Evolutionary conservation across 2,888 invertebrate genomes (phyloP).

Genomic region (Automeris io): DNA sequence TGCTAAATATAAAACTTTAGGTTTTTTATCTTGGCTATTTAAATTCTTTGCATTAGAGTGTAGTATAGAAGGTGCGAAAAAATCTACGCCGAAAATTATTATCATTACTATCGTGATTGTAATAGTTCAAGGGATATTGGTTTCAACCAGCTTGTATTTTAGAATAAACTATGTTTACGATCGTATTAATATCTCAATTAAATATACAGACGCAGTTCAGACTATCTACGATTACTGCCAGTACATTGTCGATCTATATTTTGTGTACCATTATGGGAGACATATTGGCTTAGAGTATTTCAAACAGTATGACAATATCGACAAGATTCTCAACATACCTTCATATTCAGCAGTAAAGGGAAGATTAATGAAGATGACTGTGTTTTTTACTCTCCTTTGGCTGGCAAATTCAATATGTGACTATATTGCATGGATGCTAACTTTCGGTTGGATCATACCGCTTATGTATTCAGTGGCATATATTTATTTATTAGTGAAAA

Average conservation of each 20-base stretch:
- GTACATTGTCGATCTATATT: conserved; percentile 46
- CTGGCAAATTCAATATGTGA: conserved; percentile 31
- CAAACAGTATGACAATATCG: conserved; percentile 42
- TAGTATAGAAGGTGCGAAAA: conserved; percentile 11
- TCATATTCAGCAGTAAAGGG: conserved; percentile 27
- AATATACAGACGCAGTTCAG: conserved; percentile 43
- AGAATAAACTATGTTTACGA: conserved; percentile 33
- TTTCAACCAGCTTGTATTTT: conserved; percentile 31
- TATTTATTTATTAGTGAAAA: conserved; percentile 49
- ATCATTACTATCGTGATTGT: conserved; percentile 19
- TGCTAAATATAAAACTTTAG: conserved; percentile 23
- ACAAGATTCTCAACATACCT: conserved; percentile 33
- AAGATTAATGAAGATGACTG: conserved; percentile 28
- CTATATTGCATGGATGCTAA: conserved; percentile 37
- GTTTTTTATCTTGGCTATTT: conserved; percentile 31
- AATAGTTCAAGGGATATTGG: conserved; percentile 25
- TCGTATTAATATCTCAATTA: conserved; percentile 33
- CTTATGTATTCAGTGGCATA: conserved; percentile 33
- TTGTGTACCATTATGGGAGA: conserved; percentile 43
- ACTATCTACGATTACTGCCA: conserved; percentile 43
- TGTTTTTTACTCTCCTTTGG: conserved; percentile 35
- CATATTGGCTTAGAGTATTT: conserved; percentile 39
- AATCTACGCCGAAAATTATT: conserved; percentile 19
- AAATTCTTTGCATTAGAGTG: conserved; percentile 34
- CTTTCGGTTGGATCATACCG: conserved; percentile 32